Conservation (phyloP, 2,888 invertebrate genomes). For the Tenthredo livida region DNA sequence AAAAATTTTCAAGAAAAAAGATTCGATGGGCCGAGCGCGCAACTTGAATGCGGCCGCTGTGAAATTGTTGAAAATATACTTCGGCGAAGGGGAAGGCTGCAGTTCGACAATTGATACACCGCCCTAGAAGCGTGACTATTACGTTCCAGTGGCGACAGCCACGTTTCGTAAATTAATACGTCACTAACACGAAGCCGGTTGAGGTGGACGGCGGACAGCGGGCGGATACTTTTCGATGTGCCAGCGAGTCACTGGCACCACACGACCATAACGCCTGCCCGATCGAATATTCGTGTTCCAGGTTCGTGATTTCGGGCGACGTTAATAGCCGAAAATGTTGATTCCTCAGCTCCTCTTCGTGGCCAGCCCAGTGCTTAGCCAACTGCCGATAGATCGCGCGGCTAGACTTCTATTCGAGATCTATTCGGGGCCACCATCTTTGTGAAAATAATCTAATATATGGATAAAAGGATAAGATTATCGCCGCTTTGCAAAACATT, state of each 20-base stretch:
- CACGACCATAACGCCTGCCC: conserved; percentile 39
- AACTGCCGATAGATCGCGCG: background rate
- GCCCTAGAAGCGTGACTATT: conserved; percentile 52
- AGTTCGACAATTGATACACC: conserved; percentile 36
- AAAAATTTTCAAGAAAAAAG: background rate
- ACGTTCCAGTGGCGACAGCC: conserved; percentile 44
- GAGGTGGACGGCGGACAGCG: conserved; percentile 15
- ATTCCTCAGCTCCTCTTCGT: background rate
- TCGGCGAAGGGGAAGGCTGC: conserved; percentile 39
- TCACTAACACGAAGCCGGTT: conserved; percentile 41
- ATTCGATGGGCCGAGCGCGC: background rate
- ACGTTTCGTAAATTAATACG: conserved; percentile 46
- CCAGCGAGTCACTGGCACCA: conserved; percentile 28
- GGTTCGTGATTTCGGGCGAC: conserved; percentile 39
- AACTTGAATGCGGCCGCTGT: background rate
- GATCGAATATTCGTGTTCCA: conserved; percentile 39
- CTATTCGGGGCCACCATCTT: conserved; percentile 1
- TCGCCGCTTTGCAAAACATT: background rate
- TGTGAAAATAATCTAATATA: background rate
- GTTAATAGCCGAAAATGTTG: conserved; percentile 27
- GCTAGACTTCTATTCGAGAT: background rate
- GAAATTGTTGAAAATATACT: conserved; percentile 41
- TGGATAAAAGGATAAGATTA: background rate
- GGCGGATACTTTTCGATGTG: conserved; percentile 44
- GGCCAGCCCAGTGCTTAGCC: background rate